phyloP scores from a whole-genome alignment of 2,888 invertebrate genomes.

The Leucophenga montana region DNA sequence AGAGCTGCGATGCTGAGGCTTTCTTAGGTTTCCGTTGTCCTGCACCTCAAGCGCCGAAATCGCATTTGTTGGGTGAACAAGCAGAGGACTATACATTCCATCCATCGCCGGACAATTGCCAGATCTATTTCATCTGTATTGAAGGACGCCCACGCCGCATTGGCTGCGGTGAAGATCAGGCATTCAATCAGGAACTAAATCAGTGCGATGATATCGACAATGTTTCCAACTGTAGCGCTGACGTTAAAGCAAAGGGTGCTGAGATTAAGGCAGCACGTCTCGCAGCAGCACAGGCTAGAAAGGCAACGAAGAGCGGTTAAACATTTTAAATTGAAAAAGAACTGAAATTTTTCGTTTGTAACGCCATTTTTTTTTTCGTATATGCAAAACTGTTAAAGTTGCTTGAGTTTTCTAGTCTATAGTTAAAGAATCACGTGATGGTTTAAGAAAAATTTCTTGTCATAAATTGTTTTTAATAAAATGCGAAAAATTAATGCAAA shows the following conservation, averaged over 20 bases:
- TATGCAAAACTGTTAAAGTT: slow-evolving; percentile 39
- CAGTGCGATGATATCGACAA: slow-evolving; percentile 86
- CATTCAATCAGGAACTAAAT: slow-evolving; percentile 83
- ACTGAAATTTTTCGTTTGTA: slow-evolving; percentile 23
- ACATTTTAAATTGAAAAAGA: slow-evolving; percentile 30
- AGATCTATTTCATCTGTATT: slow-evolving; percentile 86
- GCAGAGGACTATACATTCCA: slow-evolving; percentile 74
- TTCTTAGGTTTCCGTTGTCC: slow-evolving; percentile 86
- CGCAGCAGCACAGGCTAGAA: slow-evolving; percentile 44
- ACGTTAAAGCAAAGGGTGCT: slow-evolving; percentile 55
- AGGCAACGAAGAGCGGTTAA: slow-evolving; percentile 14
- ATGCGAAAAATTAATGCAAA: not conserved
- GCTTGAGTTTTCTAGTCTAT: slow-evolving; percentile 65
- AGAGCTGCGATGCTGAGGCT: slow-evolving; percentile 86
- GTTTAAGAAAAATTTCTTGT: slow-evolving; percentile 36
- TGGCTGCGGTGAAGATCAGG: slow-evolving; percentile 83
- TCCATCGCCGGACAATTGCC: slow-evolving; percentile 79
- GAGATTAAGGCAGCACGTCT: slow-evolving; percentile 67
- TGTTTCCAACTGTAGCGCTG: slow-evolving; percentile 80
- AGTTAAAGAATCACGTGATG: slow-evolving; percentile 47
- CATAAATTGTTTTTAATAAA: slow-evolving; percentile 49
- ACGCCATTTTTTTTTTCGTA: slow-evolving; percentile 3
- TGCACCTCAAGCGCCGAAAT: slow-evolving; percentile 65
- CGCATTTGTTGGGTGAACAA: slow-evolving; percentile 71
- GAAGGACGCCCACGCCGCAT: slow-evolving; percentile 82